Evolutionary conservation across 2,888 invertebrate genomes (phyloP).

Genomic region (Trichogramma dendrolimi): DNA sequence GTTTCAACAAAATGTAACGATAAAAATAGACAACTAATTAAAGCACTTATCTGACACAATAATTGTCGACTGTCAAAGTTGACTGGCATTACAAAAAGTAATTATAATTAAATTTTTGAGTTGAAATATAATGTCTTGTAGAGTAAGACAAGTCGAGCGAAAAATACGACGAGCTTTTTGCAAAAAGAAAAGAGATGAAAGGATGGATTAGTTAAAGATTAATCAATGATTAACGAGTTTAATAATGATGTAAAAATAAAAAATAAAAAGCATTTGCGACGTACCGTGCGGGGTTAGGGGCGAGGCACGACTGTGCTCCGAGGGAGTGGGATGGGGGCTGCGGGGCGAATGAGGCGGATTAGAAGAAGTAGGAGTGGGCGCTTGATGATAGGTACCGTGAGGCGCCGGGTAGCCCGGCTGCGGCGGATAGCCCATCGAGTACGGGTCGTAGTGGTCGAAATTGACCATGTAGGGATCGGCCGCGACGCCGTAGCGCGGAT

Average conservation of each 20-base stretch:
- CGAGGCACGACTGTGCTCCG: conserved; percentile 51
- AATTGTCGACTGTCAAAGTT: too few species aligned
- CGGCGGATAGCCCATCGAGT: conserved; percentile 46
- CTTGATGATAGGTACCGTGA: conserved; percentile 48
- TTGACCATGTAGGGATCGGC: conserved; percentile 52
- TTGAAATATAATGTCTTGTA: too few species aligned
- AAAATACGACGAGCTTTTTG: too few species aligned
- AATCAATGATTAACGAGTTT: neutral
- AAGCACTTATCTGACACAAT: too few species aligned
- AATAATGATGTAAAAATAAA: neutral
- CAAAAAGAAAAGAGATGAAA: too few species aligned
- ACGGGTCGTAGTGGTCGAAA: conserved; percentile 54
- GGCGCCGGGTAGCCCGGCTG: conserved; percentile 47
- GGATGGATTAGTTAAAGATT: neutral
- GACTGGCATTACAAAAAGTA: too few species aligned
- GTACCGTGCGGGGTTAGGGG: conserved; percentile 46
- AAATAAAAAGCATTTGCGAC: too few species aligned
- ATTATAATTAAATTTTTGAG: too few species aligned
- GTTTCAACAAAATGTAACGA: too few species aligned
- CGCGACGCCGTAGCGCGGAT: conserved; percentile 45
- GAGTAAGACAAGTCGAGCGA: too few species aligned
- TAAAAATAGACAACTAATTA: too few species aligned
- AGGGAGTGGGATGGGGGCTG: conserved; percentile 47
- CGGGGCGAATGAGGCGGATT: conserved; percentile 49
- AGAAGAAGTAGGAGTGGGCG: conserved; percentile 43